Evolutionary conservation across 2,888 invertebrate species (phyloP), one percentile per base, ranked within the genome.

Genomic region (Caenorhabditis wallacei): DNA sequence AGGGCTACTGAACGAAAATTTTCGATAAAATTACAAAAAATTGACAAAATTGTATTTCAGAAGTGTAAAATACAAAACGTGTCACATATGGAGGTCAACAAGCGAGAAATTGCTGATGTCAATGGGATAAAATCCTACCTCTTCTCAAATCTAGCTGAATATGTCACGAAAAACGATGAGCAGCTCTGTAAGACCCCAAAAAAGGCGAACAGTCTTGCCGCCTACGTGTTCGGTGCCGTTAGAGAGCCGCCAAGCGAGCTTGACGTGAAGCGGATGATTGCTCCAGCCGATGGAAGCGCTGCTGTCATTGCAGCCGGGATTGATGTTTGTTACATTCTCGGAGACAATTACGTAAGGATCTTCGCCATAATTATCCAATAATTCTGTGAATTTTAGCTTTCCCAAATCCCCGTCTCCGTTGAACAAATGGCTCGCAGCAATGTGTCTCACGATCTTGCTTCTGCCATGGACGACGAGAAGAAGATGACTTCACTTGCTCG

Each of bases 131-230:
- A 53, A 66, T 66, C 66, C 51, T 53, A 53, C 66, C 35, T 53
- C 37, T 66, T 66, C 66, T 51, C 53, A 2, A 66, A 53, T 13
- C 24, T 66, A 0, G 66, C 37, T 22, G 13, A 37, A 16, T 66
- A 66, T 35, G 48, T 22, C 8, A 22, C 35, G 37, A 37, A 20
- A 7, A 66, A 66, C 18, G 20, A 7, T 2, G 53, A 66, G 20
- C 22, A 37, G 11, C 53, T 66, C 8, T n/a, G 18, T 4, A 51
- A 48, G n/a, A 48, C 18, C 7, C 64, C 64, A 1, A 13, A 51
- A 64, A 18, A 30, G 66, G 66, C 75, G 1, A 75, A 75, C 18
- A 37, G 26, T 10, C 59, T 75, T 1, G 66, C 75, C 13, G 46
- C 75, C 10, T 26, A 13, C n/a, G 51, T 75, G 5, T 51, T 75